Conservation (phyloP, 2,888 invertebrate genomes). For the Neoscelio sp. region DNA sequence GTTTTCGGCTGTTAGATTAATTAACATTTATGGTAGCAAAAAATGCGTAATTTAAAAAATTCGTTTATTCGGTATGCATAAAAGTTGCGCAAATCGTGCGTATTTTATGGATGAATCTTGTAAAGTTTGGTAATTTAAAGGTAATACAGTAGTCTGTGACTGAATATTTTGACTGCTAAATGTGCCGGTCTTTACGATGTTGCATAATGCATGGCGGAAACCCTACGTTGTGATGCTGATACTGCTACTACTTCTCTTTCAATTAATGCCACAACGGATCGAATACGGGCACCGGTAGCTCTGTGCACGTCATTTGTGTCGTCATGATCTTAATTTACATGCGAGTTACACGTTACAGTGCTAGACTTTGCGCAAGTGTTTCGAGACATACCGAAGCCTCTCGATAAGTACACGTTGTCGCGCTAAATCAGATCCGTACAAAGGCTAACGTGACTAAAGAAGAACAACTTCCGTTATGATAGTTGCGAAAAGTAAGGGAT, state of each 20-base stretch:
- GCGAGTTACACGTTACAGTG: not conserved
- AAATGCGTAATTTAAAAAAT: too few relatives aligned
- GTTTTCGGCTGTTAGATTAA: too few relatives aligned
- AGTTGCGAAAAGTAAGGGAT: too few relatives aligned
- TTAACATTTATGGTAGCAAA: too few relatives aligned
- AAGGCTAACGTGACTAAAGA: too few relatives aligned
- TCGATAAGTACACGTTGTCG: too few relatives aligned
- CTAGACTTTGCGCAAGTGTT: not conserved
- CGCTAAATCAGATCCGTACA: too few relatives aligned
- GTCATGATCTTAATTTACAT: constrained; percentile 16
- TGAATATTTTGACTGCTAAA: constrained; percentile 20
- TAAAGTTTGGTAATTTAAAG: constrained; percentile 6
- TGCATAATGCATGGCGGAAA: constrained; percentile 26
- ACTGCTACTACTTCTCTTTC: constrained; percentile 20
- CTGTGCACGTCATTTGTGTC: constrained; percentile 15
- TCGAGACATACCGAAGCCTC: not conserved
- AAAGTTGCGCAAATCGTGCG: not conserved
- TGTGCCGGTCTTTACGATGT: constrained; percentile 18
- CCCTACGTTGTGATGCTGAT: constrained; percentile 9
- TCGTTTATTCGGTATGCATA: too few relatives aligned
- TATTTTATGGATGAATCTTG: not conserved
- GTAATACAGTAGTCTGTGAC: constrained; percentile 1
- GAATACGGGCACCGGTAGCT: constrained; percentile 1
- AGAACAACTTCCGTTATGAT: too few relatives aligned
- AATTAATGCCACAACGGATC: constrained; percentile 22